Percentiles rank a stretch among this genome's conserved stretches.
Conservation (phyloP, 2,797 vertebrate species). For the Enteromius unitaeniatus region DNA sequence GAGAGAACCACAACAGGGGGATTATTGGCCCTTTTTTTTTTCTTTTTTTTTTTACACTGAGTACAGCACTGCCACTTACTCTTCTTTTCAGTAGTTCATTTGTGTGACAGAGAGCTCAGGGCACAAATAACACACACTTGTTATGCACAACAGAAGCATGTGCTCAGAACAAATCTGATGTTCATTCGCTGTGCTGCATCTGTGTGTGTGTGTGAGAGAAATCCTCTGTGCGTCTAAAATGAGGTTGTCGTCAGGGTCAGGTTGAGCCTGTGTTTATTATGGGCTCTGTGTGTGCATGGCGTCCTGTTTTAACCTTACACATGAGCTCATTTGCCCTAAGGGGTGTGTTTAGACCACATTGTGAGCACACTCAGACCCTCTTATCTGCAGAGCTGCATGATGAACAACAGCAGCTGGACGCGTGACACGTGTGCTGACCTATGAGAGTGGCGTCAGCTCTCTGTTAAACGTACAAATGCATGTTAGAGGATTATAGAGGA, state of each 20-base stretch:
- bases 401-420: not conserved
- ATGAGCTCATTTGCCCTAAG: constrained; percentile 16
- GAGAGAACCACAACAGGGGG: constrained; percentile 52
- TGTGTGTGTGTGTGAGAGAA: constrained; percentile 13
- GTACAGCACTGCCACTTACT: not conserved
- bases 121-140: not conserved
- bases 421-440: not conserved
- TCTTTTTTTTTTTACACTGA: too few relatives aligned
- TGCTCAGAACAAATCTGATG: constrained; percentile 16
- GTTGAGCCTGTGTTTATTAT: not conserved
- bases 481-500: not conserved
- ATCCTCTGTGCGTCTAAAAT: constrained; percentile 7
- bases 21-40: not conserved
- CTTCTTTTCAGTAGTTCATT: not conserved
- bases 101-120: not conserved
- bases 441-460: not conserved
- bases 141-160: not conserved
- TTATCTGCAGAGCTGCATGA: not conserved
- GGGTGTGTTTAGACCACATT: not conserved
- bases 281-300: not conserved
- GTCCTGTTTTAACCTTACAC: constrained; percentile 8
- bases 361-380: not conserved
- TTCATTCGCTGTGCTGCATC: not conserved
- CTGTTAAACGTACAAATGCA: not conserved
- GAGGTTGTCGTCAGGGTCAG: constrained; percentile 9